Conservation (phyloP, 2,113 vertebrate genomes). For the Oncorhynchus mykiss region DNA sequence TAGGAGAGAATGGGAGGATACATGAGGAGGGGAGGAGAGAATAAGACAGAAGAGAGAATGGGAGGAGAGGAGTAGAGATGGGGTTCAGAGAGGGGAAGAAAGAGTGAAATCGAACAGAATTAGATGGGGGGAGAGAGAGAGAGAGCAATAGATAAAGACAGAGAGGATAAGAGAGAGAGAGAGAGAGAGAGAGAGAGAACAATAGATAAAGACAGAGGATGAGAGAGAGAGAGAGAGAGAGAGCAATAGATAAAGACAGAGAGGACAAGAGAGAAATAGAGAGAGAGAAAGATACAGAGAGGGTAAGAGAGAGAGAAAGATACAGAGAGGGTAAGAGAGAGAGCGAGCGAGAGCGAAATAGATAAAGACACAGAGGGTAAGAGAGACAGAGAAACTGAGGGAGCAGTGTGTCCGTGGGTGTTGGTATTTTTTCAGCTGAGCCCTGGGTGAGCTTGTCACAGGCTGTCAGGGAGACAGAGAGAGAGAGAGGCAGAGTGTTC, state of each 20-base stretch:
- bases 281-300: neutral
- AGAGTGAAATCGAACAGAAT: neutral
- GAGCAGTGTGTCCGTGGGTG: constrained; percentile 32
- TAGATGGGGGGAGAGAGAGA: constrained; percentile 23
- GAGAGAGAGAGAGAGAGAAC: constrained; percentile 28
- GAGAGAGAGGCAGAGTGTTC: constrained; percentile 39
- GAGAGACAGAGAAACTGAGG: neutral
- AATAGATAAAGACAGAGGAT: neutral
- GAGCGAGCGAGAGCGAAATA: neutral
- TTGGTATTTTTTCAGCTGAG: constrained; percentile 59
- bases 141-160: constrained; percentile 2
- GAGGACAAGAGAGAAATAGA: neutral
- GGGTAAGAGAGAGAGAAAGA: neutral
- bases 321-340: constrained; percentile 24
- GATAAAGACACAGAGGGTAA: neutral
- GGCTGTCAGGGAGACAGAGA: constrained; percentile 44
- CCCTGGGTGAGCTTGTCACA: constrained; percentile 61
- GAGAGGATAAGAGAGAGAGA: constrained; percentile 17
- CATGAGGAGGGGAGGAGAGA: neutral
- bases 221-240: neutral
- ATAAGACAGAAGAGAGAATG: neutral
- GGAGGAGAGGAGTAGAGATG: neutral
- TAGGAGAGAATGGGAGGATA: neutral
- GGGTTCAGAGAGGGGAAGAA: neutral
- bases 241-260: neutral